These are phyloP conservation scores for Podarcis muralis DNA, from an alignment of 2,113 vertebrate genomes.

Conservation along the genomic window DNA sequence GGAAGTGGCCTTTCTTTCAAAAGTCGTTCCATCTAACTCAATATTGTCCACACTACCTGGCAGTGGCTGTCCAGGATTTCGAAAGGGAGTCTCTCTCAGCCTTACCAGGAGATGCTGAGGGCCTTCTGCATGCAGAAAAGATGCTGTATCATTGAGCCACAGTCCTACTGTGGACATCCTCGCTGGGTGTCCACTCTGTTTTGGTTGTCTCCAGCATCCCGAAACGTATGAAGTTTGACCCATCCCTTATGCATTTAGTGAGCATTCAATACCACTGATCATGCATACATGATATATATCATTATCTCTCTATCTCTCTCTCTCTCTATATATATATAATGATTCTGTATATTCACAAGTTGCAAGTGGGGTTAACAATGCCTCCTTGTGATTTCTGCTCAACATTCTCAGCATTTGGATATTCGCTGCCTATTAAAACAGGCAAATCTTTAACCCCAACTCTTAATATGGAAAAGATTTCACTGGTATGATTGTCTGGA, in stretches of 20 bases:
- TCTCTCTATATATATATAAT: not conserved
- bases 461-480: not conserved
- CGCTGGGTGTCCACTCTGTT: not conserved
- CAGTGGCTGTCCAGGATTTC: no score
- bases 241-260: not conserved
- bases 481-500: no score
- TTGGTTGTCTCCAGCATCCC: fast-evolving
- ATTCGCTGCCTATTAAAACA: not conserved
- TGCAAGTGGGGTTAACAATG: not conserved
- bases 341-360: not conserved
- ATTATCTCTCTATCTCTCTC: no score
- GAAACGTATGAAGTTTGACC: not conserved
- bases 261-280: not conserved
- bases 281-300: no score
- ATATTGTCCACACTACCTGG: no score
- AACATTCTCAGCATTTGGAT: not conserved
- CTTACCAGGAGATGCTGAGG: no score
- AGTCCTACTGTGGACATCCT: not conserved
- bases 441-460: not conserved
- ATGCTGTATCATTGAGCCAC: no score
- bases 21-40: no score
- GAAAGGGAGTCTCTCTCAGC: no score
- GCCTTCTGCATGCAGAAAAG: no score
- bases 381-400: not conserved
- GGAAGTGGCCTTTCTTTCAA: no score